Evolutionary conservation across 2,888 invertebrate genomes (phyloP), one percentile per base, ranked within the genome.

Genomic region (Dorcus hopei): DNA sequence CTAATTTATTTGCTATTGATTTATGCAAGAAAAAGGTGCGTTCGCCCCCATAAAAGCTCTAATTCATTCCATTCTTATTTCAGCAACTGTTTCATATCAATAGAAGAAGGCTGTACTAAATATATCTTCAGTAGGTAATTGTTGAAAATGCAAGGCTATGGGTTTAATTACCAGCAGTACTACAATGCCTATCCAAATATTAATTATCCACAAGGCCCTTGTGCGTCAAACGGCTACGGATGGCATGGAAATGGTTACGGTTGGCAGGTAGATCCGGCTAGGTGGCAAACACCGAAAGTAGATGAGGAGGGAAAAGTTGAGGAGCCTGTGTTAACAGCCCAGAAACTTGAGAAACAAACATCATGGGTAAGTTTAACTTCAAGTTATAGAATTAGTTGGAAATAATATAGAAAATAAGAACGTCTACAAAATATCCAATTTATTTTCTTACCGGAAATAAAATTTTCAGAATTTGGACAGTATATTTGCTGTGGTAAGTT

Each of bases 191-290:
- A 78, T 58, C 79, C 79, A 0, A 66, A 66, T 5, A 68, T 78
- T 38, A 71, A 75, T 23, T 75, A 76, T 54, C 70, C 72, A 19
- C 75, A 76, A 63, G 74, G 76, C 2, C 77, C 77, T 1, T 67
- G 75, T 61, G 75, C 77, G 3, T 63, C 71, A 38, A 78, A 79
- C 57, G 78, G 78, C 19, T 79, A 79, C 60, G 79, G 79, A 6
- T 79, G 79, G 79, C 76, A 75, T 58, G 79, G 79, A 14, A 76
- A 77, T 62, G 79, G 79, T 3, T 78, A 75, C 54, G 79, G 79
- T 23, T 79, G 78, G 78, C 78, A 78, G 64, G 61, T 76, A 5
- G 78, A 79, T 64, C 76, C 77, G 5, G 70, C 73, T 38, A 63
- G 72, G 50, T 77, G 77, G 77, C 70, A 72, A 5, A 70, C 69